Base-by-base conservation (phyloP, 1,140 invertebrate genomes). In the Cydia pomonella region DNA sequence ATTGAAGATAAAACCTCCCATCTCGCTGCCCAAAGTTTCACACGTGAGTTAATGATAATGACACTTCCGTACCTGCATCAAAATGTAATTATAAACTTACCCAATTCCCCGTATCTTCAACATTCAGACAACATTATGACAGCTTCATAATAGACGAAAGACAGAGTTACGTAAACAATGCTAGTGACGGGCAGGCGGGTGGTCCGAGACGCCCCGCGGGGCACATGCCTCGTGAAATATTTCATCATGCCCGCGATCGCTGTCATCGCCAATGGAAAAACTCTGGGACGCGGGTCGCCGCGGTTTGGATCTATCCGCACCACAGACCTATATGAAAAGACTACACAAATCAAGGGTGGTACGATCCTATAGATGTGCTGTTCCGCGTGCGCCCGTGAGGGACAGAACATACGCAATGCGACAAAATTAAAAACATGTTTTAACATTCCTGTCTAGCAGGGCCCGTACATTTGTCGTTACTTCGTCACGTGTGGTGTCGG, bases 171-270 rank as follows among this genome's bases (percentile, higher is more conserved):
- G 50, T 53, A 53, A 53, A 53, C 16, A 53, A 53, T 53, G 50
- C 50, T 53, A 53, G 50, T 53, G 50, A 53, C 50, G 50, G 50
- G n/a, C 16, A 53, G 50, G 50, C 50, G 50, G 50, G 50, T 53
- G 50, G 50, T 53, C 50, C n/a, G 50, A 18, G 50, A 16, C 50
- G 50, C 50, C 50, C 50, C 50, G 50, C n/a, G n/a, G 50, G n/a
- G 50, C 7, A 38, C 33, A 38, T 38, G 33, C 41, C 41, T 44
- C 41, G n/a, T 53, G 16, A 18, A 18, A 53, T 53, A 53, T 53
- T 53, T 53, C 50, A 53, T 53, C 50, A 53, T 53, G n/a, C 10
- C 50, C 50, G 50, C 50, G n/a, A 53, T 53, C 50, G 50, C 50
- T 53, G 50, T 53, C 50, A 18, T 53, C 47, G n/a, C 3, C 44